phyloP scores from a whole-genome alignment of 2,888 invertebrate genomes.

The Cheilosia vulpina region DNA sequence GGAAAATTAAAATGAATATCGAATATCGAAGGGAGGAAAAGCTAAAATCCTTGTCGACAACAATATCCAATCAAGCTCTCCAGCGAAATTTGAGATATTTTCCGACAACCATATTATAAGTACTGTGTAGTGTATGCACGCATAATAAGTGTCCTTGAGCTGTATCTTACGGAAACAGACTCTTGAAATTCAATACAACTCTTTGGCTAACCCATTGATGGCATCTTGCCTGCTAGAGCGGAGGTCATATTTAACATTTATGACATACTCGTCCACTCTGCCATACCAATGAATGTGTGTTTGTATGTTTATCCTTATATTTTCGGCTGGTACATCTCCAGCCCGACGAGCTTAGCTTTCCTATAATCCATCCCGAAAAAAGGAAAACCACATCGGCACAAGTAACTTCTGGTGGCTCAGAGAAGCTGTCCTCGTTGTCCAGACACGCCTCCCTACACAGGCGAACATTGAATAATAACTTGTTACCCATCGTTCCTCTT shows the following conservation, averaged over 20 bases:
- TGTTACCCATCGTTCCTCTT: conserved; percentile 45
- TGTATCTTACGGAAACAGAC: conserved; percentile 19
- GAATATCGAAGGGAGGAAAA: neutral
- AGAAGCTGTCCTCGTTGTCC: neutral
- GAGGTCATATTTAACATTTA: conserved; percentile 42
- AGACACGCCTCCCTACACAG: neutral
- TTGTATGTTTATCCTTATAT: conserved; percentile 6
- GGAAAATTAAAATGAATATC: neutral
- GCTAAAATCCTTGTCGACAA: neutral
- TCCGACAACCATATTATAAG: conserved; percentile 22
- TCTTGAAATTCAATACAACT: conserved; percentile 64
- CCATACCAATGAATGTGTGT: neutral
- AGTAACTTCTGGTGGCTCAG: conserved; percentile 34
- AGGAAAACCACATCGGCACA: conserved; percentile 1
- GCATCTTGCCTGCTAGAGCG: neutral
- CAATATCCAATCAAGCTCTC: neutral
- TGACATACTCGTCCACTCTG: neutral
- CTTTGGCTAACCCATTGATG: conserved; percentile 56
- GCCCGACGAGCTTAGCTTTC: conserved; percentile 63
- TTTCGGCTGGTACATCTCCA: conserved; percentile 26
- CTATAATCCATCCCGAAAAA: conserved; percentile 25
- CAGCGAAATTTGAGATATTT: conserved; percentile 43
- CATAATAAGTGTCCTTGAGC: conserved; percentile 29
- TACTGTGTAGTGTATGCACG: conserved; percentile 5
- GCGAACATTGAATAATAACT: conserved; percentile 66